A percentile compares a stretch with the other conserved stretches of the same genome.
Conservation (phyloP, 1,140 invertebrate species). For the Anastrepha obliqua region DNA sequence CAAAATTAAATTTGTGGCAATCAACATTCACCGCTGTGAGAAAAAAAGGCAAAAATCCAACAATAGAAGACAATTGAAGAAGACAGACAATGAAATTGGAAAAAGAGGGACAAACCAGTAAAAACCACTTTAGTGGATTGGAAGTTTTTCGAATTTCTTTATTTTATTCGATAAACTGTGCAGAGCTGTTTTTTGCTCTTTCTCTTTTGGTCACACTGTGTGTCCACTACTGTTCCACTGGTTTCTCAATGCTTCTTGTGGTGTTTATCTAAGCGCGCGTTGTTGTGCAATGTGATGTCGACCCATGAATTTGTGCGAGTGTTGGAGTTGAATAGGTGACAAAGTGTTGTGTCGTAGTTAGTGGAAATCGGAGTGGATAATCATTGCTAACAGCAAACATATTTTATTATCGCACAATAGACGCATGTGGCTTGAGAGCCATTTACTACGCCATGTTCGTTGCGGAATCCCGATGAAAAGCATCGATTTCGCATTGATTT, state of each 20-base stretch:
- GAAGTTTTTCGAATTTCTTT: not conserved
- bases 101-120: not conserved
- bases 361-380: not conserved
- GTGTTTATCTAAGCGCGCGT: not conserved
- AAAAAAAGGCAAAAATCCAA: not conserved
- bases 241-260: not conserved
- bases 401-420: not conserved
- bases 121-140: not conserved
- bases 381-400: not conserved
- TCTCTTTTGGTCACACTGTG: not conserved
- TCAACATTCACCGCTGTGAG: not conserved
- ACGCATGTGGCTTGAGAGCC: too few species aligned
- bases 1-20: slow-evolving; percentile 8
- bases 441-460: too few species aligned
- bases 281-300: not conserved
- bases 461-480: too few species aligned
- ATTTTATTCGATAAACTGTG: not conserved
- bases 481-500: not conserved
- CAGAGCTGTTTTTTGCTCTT: not conserved
- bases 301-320: not conserved
- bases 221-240: not conserved
- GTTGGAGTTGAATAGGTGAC: not conserved
- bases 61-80: slow-evolving; percentile 27
- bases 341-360: not conserved
- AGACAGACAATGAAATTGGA: not conserved